Base-by-base conservation (phyloP, 2,888 invertebrate genomes). In the Yponomeuta evonymella region DNA sequence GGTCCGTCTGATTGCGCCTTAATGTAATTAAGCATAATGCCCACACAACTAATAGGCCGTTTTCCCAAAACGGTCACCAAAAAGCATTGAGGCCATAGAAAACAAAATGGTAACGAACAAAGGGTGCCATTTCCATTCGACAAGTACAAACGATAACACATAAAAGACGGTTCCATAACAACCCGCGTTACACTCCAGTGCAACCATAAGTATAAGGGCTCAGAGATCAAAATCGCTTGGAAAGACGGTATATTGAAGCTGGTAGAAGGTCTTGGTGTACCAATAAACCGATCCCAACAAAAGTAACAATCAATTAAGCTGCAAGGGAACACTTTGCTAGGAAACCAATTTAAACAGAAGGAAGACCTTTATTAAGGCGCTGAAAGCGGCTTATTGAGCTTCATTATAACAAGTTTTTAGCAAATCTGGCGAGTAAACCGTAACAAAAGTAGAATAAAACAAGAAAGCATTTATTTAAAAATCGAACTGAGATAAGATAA, bases 291-390 rank as follows among this genome's bases (percentile, higher is more conserved):
- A 67, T 48, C 15, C 67, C 48, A 67, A 67, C 67, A 67, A 67
- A 67, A 67, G 67, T 67, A 67, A 43, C 67, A 67, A 67, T 67
- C 43, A 67, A 67, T 67, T 67, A 67, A 67, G 30, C n/a, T 15
- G 67, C 29, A 67, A 48, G 43, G 11, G 33, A 65, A 65, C 65
- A 65, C 65, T 36, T 36, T 30, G 65, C 65, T 8, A 29, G 12
- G 51, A 58, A 58, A 58, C 9, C 43, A 43, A 58, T 58, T 15
- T 58, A 58, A 58, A 58, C 51, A 58, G 51, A 58, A 58, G 15
- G 51, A 58, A 15, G 43, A 43, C 8, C 43, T 43, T 43, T 5
- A 33, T 33, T 43, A 8, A 43, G 1, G 43, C 9, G 43, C 43
- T 43, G 43, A 6, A 5, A 43, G 43, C 43, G 6, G 43, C 43